phyloP scores from a whole-genome alignment of 2,113 vertebrate genomes.

The Urocynchramus pylzowi region DNA sequence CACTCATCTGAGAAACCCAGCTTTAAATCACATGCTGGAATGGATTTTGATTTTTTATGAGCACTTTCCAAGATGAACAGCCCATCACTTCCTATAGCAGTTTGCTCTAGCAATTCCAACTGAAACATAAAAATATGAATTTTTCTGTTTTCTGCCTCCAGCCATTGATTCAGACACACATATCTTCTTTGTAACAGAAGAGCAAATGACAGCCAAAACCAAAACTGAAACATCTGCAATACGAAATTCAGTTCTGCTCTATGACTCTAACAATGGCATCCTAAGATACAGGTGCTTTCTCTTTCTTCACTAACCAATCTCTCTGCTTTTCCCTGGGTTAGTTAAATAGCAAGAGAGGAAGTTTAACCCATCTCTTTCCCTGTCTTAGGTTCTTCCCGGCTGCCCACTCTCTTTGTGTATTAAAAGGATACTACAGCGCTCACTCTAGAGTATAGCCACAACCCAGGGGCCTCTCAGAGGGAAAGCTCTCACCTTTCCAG shows the following conservation, averaged over 20 bases:
- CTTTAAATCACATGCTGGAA: not conserved
- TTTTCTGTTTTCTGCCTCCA: not conserved
- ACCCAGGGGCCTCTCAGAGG: not conserved
- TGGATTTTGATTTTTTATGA: not conserved
- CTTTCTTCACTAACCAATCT: not conserved
- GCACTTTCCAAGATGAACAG: not conserved
- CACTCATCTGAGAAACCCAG: not conserved
- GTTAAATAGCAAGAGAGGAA: not conserved
- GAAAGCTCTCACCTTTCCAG: not conserved
- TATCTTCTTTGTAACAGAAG: not conserved
- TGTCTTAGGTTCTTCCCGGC: not conserved
- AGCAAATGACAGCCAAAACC: not conserved
- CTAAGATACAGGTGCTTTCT: not conserved
- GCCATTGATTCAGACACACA: not conserved
- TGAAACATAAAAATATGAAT: not conserved
- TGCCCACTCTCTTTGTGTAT: not conserved
- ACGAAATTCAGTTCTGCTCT: fast-evolving
- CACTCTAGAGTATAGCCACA: not conserved
- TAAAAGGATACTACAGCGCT: not conserved
- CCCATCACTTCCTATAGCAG: not conserved
- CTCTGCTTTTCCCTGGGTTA: not conserved
- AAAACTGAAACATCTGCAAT: not conserved
- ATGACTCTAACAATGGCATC: not conserved
- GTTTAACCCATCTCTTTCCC: not conserved
- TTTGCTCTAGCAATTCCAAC: not conserved